A percentile compares a stretch with the other conserved stretches of the same genome.
Conservation (phyloP, 1,140 invertebrate genomes). For the Diploscapter pachys region DNA sequence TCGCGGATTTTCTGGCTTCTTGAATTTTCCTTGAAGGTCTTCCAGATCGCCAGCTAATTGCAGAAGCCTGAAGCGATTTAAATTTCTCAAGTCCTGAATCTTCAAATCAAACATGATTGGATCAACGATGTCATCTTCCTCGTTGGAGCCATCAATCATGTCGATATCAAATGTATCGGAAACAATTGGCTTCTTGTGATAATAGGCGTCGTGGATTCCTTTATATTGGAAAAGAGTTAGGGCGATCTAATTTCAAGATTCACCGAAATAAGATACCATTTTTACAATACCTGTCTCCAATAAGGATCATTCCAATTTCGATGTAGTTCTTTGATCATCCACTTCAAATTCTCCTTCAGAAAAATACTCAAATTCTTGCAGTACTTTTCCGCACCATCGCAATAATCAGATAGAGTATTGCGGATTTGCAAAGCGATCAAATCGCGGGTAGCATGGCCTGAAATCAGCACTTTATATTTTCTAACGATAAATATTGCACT, state of each 20-base stretch:
- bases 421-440: constrained; percentile 77
- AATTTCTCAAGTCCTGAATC: constrained; percentile 39
- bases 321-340: constrained; percentile 67
- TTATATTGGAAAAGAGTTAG: constrained; percentile 52
- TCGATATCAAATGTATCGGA: constrained; percentile 46
- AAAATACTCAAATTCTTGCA: constrained; percentile 71
- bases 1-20: constrained; percentile 38
- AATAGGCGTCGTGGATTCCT: constrained; percentile 39
- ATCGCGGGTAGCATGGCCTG: constrained; percentile 70
- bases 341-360: constrained; percentile 68
- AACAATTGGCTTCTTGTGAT: constrained; percentile 50
- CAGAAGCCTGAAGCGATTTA: constrained; percentile 45
- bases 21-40: constrained; percentile 66
- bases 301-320: constrained; percentile 66
- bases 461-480: not conserved
- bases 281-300: constrained; percentile 72
- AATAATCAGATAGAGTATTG: constrained; percentile 72
- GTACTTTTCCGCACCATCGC: constrained; percentile 68
- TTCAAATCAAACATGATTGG: constrained; percentile 25
- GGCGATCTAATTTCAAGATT: constrained; percentile 17
- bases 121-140: constrained; percentile 64
- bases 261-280: constrained; percentile 54
- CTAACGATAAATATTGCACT: not conserved
- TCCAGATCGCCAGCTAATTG: constrained; percentile 72
- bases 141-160: constrained; percentile 53